phyloP scores from a whole-genome alignment of 2,113 vertebrate genomes.

The Actenoides lindsayi region DNA sequence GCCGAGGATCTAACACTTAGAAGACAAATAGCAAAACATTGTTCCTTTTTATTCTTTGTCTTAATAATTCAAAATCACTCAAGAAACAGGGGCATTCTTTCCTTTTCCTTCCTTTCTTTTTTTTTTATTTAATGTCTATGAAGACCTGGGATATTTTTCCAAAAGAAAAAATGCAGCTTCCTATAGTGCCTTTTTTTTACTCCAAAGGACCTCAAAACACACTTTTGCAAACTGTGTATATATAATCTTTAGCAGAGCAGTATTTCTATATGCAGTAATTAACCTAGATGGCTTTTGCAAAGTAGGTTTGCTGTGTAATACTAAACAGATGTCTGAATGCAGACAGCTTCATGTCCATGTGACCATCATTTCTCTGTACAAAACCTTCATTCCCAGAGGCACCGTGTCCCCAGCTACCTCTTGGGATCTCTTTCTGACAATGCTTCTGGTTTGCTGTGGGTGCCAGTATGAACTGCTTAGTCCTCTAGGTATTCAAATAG shows the following conservation, averaged over 20 bases:
- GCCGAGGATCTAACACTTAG: background rate
- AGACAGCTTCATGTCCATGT: background rate
- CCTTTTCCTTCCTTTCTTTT: background rate
- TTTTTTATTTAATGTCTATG: background rate
- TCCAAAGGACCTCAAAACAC: background rate
- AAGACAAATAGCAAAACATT: background rate
- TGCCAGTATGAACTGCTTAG: background rate
- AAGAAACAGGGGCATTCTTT: background rate
- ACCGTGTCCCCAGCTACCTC: background rate
- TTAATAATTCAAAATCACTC: background rate
- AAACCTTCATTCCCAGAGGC: background rate
- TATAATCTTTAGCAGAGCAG: background rate
- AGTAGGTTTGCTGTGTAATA: background rate
- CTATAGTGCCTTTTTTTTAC: background rate
- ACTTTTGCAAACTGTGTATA: background rate
- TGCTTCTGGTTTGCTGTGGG: background rate
- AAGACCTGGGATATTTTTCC: background rate
- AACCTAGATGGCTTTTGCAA: background rate
- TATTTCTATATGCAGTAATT: background rate
- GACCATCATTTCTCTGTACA: background rate
- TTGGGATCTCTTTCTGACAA: background rate
- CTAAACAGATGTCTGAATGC: background rate
- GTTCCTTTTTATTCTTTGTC: background rate
- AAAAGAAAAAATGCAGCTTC: background rate
- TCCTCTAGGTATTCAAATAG: background rate